phyloP scores from a whole-genome alignment of 2,888 invertebrate genomes.

The Cetonia aurata region DNA sequence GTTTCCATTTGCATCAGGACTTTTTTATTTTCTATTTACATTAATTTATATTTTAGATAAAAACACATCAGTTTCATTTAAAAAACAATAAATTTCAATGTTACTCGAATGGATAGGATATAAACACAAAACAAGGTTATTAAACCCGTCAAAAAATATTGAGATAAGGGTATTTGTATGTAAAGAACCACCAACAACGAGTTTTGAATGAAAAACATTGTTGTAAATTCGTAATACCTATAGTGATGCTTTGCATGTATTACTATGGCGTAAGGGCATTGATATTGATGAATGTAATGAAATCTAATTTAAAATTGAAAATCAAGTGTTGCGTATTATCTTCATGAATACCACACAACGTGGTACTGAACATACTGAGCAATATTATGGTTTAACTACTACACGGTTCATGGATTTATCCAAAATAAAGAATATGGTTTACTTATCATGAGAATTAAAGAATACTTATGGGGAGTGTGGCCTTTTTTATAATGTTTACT shows the following conservation, averaged over 20 bases:
- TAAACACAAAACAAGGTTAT: background rate
- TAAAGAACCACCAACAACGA: background rate
- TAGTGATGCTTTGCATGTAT: background rate
- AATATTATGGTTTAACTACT: no score
- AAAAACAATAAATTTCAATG: background rate
- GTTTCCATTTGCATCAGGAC: no score
- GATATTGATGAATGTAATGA: background rate
- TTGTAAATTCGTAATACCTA: background rate
- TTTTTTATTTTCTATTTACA: no score
- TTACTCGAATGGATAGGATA: background rate
- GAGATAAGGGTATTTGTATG: background rate
- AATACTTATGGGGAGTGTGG: no score
- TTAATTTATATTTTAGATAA: background rate
- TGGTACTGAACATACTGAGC: no score
- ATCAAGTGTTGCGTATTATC: no score
- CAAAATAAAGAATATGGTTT: no score
- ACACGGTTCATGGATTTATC: no score
- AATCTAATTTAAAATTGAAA: no score
- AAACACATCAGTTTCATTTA: background rate
- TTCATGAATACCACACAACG: no score
- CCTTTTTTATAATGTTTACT: no score
- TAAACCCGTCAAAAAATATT: background rate
- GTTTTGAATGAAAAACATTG: constrained; percentile 9
- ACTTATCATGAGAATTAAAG: no score
- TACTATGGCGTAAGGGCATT: background rate